Evolutionary conservation across 2,888 invertebrate species (phyloP).

Genomic region (Lydus trimaculatus): DNA sequence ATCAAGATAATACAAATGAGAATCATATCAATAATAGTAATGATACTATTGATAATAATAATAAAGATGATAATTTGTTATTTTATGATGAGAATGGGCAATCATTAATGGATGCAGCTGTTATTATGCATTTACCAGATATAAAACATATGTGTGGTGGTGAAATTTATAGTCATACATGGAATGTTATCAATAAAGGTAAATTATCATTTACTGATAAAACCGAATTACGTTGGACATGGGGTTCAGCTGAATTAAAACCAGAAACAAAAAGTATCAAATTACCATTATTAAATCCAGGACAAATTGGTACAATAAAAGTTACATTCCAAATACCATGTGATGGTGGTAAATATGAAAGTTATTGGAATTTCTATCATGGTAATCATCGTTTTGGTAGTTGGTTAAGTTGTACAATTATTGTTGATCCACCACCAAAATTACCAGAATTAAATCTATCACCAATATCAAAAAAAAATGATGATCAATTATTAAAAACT

Average conservation of each 20-base stretch:
- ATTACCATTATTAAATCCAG: constrained; percentile 56
- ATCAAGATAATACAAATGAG: not conserved
- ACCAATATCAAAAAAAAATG: not conserved
- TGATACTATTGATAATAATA: not conserved
- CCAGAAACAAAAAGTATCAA: constrained; percentile 50
- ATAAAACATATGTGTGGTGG: constrained; percentile 49
- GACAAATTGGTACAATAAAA: constrained; percentile 53
- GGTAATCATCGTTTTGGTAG: constrained; percentile 58
- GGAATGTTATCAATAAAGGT: constrained; percentile 59
- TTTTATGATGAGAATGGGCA: not conserved
- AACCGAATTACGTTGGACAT: constrained; percentile 58
- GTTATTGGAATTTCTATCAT: constrained; percentile 61
- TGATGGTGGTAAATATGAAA: constrained; percentile 57
- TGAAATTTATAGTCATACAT: constrained; percentile 55
- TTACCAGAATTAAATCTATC: not conserved
- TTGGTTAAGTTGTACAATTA: constrained; percentile 57
- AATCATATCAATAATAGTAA: not conserved
- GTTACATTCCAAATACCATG: constrained; percentile 55
- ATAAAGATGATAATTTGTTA: not conserved
- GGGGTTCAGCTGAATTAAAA: constrained; percentile 57
- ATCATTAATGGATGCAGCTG: not conserved
- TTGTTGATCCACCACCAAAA: constrained; percentile 48
- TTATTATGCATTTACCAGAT: constrained; percentile 6
- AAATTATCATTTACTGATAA: constrained; percentile 53
- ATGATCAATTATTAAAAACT: not conserved